A percentile compares a stretch with the other conserved stretches of the same genome.
These are phyloP conservation scores for Petrocephalus schoutedeni DNA, from an alignment of 2,797 vertebrate genomes.

Conservation along the genomic window DNA sequence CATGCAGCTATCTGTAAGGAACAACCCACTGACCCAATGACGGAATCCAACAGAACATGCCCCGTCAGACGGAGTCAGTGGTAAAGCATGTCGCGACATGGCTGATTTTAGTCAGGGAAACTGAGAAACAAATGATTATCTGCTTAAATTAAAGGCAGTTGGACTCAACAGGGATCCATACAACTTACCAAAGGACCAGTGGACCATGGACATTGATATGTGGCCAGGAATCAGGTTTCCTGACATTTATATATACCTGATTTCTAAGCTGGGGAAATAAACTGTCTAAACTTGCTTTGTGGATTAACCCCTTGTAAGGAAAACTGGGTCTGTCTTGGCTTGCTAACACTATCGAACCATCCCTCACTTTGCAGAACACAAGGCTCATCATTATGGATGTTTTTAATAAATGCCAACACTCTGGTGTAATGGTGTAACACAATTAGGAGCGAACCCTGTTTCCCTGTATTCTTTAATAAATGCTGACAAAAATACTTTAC, in stretches of 20 bases:
- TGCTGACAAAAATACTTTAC: background rate
- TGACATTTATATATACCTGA: background rate
- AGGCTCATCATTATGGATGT: background rate
- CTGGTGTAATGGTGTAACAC: background rate
- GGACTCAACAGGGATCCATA: background rate
- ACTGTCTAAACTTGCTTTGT: background rate
- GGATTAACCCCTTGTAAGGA: background rate
- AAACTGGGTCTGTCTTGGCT: background rate
- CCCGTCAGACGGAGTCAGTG: too few species aligned
- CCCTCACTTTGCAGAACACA: background rate
- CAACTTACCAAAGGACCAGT: background rate
- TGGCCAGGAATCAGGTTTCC: background rate
- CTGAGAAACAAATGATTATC: too few species aligned
- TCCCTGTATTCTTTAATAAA: background rate
- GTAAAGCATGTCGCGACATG: too few species aligned
- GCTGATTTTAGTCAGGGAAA: too few species aligned
- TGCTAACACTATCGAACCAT: background rate
- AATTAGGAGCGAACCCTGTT: background rate
- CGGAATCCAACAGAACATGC: too few species aligned
- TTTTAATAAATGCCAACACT: background rate
- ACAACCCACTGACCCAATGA: too few species aligned
- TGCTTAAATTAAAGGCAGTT: background rate
- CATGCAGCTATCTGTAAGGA: too few species aligned
- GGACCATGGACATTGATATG: background rate
- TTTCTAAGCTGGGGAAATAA: background rate